A percentile compares a stretch with the other conserved stretches of the same genome.
phyloP scores from a whole-genome alignment of 2,888 invertebrate species.

The Caenorhabditis auriculariae region DNA sequence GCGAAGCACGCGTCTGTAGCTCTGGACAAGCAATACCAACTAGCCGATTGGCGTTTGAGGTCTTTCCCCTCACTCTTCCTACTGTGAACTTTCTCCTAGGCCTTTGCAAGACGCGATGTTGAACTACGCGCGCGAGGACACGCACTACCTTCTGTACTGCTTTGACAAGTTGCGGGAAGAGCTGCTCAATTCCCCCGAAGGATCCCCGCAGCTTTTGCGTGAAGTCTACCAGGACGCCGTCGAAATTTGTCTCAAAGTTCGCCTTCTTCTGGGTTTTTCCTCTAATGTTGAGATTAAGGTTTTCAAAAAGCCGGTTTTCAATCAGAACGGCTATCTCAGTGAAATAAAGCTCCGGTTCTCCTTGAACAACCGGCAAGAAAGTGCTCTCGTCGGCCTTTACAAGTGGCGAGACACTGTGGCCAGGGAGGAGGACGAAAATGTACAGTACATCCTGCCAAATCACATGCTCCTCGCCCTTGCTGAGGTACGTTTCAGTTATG shows the following conservation, averaged over 20 bases:
- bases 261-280: too few relatives aligned
- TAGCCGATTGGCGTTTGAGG: conserved; percentile 91
- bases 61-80: conserved; percentile 50
- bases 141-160: conserved; percentile 88
- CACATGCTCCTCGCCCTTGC: conserved; percentile 90
- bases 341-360: conserved; percentile 73
- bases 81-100: conserved; percentile 64
- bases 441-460: conserved; percentile 87
- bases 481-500: conserved; percentile 68
- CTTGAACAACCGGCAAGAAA: conserved; percentile 72
- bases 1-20: conserved; percentile 66
- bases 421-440: conserved; percentile 85
- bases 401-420: conserved; percentile 86
- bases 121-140: conserved; percentile 86
- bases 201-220: conserved; percentile 71
- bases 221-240: conserved; percentile 77
- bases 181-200: conserved; percentile 73
- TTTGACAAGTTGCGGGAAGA: conserved; percentile 74
- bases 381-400: conserved; percentile 79
- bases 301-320: conserved; percentile 78
- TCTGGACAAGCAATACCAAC: conserved; percentile 85
- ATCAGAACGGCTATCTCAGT: conserved; percentile 75
- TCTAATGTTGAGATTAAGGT: conserved; percentile 67
- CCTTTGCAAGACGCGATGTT: conserved; percentile 82
- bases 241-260: conserved; percentile 74